Evolutionary conservation across 2,113 vertebrate genomes (phyloP), one percentile per base, ranked within the genome.

Genomic region (Nannobrachium achirus): DNA sequence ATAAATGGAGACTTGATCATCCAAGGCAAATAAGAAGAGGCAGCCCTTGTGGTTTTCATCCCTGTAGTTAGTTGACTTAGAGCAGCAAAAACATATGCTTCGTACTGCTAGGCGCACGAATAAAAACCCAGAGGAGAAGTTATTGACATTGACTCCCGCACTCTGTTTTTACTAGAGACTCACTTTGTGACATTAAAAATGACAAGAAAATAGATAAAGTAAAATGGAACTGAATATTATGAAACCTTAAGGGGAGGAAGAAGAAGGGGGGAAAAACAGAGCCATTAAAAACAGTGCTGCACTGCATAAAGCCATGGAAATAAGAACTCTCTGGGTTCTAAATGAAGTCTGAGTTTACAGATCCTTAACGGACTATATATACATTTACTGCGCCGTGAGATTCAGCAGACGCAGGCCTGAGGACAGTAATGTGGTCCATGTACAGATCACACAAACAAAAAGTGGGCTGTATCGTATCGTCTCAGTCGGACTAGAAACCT

Each of bases 381-480:
- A 82, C 76, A 69, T 74, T 65, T 73, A 55, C 56, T 33, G 14
- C 62, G 66, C 73, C 75, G 9, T 89, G 87, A 88, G 69, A 42
- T 63, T 81, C 73, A 83, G 68, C 88, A 89, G 86, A 75, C 53
- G 77, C 81, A 44, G 42, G 82, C 48, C 63, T 6, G 67, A 73
- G 58, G 56, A 75, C 65, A 67, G 79, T 69, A 70, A 83, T 10
- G 56, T 64, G 56, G 65, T 72, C 73, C 61, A 70, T 77, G 85
- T 84, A 78, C 67, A 58, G 82, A 83, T 84, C 78, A 64, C 80
- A 66, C 79, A 81, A 86, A 88, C 79, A 86, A 65, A 73, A 63
- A 16, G 79, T 69, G 76, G 69, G 42, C 76, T 64, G 80, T 45
- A 78, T 53, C 51, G 25, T 33, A 33, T 33, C 25, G 25, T 33